Conservation (phyloP, 1,140 invertebrate species). For the Paralvinella palmiformis region DNA sequence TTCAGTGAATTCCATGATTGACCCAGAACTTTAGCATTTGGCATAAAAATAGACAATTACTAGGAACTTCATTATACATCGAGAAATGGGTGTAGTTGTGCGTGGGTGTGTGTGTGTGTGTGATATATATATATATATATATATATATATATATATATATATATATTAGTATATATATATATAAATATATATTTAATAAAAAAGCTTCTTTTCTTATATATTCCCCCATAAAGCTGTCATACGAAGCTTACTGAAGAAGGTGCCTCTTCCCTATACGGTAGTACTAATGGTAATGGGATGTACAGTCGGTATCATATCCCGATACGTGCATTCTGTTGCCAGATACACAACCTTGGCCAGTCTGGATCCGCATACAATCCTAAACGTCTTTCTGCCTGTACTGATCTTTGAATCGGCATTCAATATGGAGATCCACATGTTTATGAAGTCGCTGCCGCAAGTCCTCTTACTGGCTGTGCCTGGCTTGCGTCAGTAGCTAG, state of each 20-base stretch:
- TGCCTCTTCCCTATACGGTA: constrained; percentile 43
- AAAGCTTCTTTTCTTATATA: neutral
- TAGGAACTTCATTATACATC: no score
- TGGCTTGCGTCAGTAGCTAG: constrained; percentile 21
- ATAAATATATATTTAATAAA: neutral
- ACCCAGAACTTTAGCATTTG: no score
- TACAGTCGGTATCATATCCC: constrained; percentile 31
- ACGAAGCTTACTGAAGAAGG: constrained; percentile 27
- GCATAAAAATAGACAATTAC: no score
- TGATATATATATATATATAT: neutral
- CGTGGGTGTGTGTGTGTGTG: neutral
- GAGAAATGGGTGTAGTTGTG: neutral
- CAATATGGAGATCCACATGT: constrained; percentile 50
- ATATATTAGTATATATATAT: neutral
- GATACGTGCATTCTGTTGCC: constrained; percentile 19
- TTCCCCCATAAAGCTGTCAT: constrained; percentile 32
- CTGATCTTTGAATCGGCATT: constrained; percentile 54
- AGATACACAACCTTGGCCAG: constrained; percentile 30
- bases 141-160: neutral
- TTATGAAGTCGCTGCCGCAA: constrained; percentile 47
- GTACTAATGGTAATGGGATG: constrained; percentile 40
- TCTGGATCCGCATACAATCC: constrained; percentile 45
- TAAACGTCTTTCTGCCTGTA: constrained; percentile 51
- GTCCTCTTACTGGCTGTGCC: constrained; percentile 48
- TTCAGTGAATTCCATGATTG: no score